Base-by-base conservation (phyloP, 2,113 vertebrate genomes). In the Ammospiza caudacuta region DNA sequence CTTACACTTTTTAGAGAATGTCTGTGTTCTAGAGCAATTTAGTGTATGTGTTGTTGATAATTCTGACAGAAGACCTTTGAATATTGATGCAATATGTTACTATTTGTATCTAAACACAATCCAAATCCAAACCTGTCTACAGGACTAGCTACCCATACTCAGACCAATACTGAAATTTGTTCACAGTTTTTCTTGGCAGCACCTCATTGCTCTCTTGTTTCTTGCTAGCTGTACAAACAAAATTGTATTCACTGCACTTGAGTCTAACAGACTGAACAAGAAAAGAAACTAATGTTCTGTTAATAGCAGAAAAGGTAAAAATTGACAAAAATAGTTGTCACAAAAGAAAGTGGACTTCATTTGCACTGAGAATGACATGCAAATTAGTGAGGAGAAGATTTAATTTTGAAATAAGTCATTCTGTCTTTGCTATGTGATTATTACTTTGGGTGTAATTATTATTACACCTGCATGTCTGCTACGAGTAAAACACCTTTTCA, bases 131-230 rank as follows among this genome's bases (percentile, higher is more conserved):
- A 62, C 19, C 15, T 74, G 10, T 70, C 55, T 59, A 37, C 39
- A 33, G 47, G 35, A 46, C 61, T 68, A 57, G n/a, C 43, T 91
- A 73, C 5, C 15, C 29, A 18, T 61, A 37, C 35, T 68, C 63
- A 77, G 43, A 83, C 63, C 35, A 63, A 49, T 63, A 22, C 33
- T 78, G 70, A 77, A 63, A 74, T 63, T 61, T 75, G 28, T 81
- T 70, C 28, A 3, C 21, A 68, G 80, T 86, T 96, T 92, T 87
- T 94, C 73, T 91, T 96, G 83, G 83, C 83, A 94, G 15, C 43
- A 39, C 9, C 24, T 89, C 35, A 33, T n/a, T 69, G 28, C 20
- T 79, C 35, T 82, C 66, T 59, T 64, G 66, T 31, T 86, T 89
- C 91, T 84, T 83, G 16, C 57, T 89, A 75, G 52, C 44, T 80